Conservation (phyloP, 2,888 invertebrate genomes). For the Drosophila vallismaia region DNA sequence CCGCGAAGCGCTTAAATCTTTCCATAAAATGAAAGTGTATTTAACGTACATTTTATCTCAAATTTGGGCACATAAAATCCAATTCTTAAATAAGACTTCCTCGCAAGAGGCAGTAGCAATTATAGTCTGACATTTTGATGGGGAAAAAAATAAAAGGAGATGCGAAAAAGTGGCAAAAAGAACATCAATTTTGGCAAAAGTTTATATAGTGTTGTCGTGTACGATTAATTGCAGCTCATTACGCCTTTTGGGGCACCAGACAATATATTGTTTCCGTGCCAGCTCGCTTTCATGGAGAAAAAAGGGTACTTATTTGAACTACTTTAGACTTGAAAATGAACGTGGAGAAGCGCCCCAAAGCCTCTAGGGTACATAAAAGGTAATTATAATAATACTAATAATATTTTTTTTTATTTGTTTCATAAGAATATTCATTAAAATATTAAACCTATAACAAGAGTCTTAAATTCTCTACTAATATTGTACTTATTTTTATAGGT, state of each 20-base stretch:
- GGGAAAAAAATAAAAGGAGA: too few species aligned
- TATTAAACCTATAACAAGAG: too few species aligned
- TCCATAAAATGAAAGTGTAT: neutral
- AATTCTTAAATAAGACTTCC: neutral
- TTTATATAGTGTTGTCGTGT: slow-evolving; percentile 82
- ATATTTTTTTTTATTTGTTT: too few species aligned
- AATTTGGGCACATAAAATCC: neutral
- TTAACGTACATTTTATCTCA: slow-evolving; percentile 14
- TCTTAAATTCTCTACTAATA: too few species aligned
- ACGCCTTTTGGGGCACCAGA: slow-evolving; percentile 55
- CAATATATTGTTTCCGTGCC: too few species aligned
- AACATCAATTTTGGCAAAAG: slow-evolving; percentile 74
- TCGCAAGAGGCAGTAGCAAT: neutral
- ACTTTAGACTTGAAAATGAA: neutral
- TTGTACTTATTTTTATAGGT: too few species aligned
- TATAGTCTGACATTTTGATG: too few species aligned
- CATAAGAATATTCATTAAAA: too few species aligned
- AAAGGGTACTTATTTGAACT: neutral
- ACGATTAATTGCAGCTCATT: slow-evolving; percentile 84
- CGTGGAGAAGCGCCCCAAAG: too few species aligned
- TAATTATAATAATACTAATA: too few species aligned
- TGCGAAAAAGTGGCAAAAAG: slow-evolving; percentile 2
- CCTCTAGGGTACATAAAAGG: too few species aligned
- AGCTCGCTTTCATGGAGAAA: neutral
- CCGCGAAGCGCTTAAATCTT: neutral